These are phyloP conservation scores for Tipula unca DNA, from an alignment of 2,888 invertebrate species.

Conservation along the genomic window DNA sequence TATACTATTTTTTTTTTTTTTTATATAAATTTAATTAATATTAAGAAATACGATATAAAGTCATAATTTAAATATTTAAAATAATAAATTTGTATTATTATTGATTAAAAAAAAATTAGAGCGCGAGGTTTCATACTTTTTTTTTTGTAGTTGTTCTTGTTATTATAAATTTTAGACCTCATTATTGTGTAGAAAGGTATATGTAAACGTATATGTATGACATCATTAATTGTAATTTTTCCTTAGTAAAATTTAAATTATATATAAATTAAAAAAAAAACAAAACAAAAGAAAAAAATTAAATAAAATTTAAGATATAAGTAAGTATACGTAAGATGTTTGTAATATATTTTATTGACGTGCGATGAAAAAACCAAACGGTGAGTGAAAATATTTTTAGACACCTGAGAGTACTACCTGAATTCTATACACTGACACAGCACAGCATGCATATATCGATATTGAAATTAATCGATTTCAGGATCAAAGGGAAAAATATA, in stretches of 20 bases:
- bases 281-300: neutral
- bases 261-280: too few species aligned
- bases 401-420: too few species aligned
- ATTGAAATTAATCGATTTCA: too few species aligned
- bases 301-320: neutral
- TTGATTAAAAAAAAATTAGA: neutral
- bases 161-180: neutral
- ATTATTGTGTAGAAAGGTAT: neutral
- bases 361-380: neutral
- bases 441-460: too few species aligned
- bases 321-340: neutral
- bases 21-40: neutral
- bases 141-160: neutral
- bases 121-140: neutral
- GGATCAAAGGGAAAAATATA: too few species aligned
- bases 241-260: conserved; percentile 1
- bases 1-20: neutral
- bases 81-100: neutral
- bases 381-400: neutral
- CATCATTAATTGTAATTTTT: neutral
- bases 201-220: neutral
- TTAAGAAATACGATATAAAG: neutral
- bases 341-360: neutral
- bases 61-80: neutral
- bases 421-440: too few species aligned